These are phyloP conservation scores for Scomber colias DNA, from an alignment of 2,113 vertebrate genomes.

Conservation along the genomic window DNA sequence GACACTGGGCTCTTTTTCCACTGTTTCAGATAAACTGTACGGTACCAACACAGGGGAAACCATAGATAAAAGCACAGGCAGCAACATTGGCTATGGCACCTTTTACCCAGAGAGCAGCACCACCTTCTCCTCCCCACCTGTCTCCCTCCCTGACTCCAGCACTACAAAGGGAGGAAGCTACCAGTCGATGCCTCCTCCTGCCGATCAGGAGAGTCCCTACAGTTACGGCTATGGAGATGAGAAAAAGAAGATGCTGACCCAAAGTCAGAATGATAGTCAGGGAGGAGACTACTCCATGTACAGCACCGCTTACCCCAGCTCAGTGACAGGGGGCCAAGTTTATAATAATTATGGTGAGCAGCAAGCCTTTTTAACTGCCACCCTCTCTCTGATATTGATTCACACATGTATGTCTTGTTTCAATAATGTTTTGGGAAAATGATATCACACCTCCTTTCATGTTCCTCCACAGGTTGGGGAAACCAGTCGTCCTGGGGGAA, in stretches of 20 bases:
- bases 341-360: slow-evolving; percentile 75
- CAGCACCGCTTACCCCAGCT: slow-evolving; percentile 80
- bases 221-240: slow-evolving; percentile 82
- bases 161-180: slow-evolving; percentile 53
- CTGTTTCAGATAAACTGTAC: slow-evolving; percentile 70
- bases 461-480: slow-evolving; percentile 65
- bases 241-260: slow-evolving; percentile 81
- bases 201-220: slow-evolving; percentile 79
- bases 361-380: neutral
- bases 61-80: neutral
- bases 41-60: slow-evolving; percentile 25
- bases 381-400: neutral
- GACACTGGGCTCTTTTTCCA: neutral
- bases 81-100: slow-evolving; percentile 68
- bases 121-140: slow-evolving; percentile 58
- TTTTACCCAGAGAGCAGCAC: slow-evolving; percentile 74
- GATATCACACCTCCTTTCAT: neutral
- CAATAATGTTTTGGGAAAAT: neutral
- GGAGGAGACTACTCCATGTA: slow-evolving; percentile 70
- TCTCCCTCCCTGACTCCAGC: slow-evolving; percentile 17
- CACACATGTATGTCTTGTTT: neutral
- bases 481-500: slow-evolving; percentile 67
- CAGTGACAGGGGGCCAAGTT: slow-evolving; percentile 72
- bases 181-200: slow-evolving; percentile 73
- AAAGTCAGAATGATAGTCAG: slow-evolving; percentile 47